Evolutionary conservation across 64 coral and sea anemone species (phyloP), one percentile per base, ranked within the genome.

Genomic region (Dendronephthya gigantea): DNA sequence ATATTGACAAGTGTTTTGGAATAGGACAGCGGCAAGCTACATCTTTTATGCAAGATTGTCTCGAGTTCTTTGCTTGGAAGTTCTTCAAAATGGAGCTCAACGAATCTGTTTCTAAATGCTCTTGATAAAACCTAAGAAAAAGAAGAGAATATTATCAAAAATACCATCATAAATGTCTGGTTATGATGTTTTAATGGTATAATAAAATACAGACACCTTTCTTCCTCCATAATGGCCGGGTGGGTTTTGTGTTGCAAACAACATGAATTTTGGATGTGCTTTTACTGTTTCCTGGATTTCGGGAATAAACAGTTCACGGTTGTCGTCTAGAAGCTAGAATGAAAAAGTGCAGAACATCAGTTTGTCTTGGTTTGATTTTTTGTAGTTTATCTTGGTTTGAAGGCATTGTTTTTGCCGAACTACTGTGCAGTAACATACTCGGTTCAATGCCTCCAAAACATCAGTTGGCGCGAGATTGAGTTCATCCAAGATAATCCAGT

Each of bases 41-140:
- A 93, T 35, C 95, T 84, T 50, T 93, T 83, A 23, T 98, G 92
- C 41, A 98, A 89, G 50, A 98, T 98, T 59, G 89, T 37, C 33
- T 98, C 92, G 9, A 98, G 84, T 82, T 98, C 95, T 32, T 74
- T 49, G 84, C 92, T 98, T 25, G 95, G 95, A 81, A 98, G 82
- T 70, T 98, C 95, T 66, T 98, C 95, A 92, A 98, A 98, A 83
- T 98, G 95, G 38, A 98, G 90, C 59, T 98, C 95, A 14, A 98
- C 95, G 83, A 98, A 98, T 74, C 95, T 92, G 45, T 98, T 98
- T 38, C 92, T 89, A 83, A 98, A 98, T 1, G 95, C 95, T 39
- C 95, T 87, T 2, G 95, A 98, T 72, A 98, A 50, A 39, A 98
- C 82, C 95, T 98, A 85, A 29, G 45, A 35, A 23, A 39, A 58